phyloP scores from a whole-genome alignment of 2,888 invertebrate species.

The Perizoma flavofasciatum region DNA sequence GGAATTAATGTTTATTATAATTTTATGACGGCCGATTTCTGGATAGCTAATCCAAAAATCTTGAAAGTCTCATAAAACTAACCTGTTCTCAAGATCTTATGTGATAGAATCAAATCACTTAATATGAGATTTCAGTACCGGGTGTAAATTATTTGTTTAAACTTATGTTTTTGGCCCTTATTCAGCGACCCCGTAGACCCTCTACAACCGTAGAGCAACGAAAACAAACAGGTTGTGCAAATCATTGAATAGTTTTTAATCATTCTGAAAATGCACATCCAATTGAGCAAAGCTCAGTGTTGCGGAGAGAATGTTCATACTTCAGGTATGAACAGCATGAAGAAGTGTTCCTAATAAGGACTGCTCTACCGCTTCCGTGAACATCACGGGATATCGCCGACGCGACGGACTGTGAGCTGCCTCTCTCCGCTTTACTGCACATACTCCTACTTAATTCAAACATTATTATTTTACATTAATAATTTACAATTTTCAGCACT shows the following conservation, averaged over 20 bases:
- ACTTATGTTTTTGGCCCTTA: no score
- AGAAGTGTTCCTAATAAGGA: slow-evolving; percentile 8
- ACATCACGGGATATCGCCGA: slow-evolving; percentile 38
- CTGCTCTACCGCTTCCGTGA: slow-evolving; percentile 38
- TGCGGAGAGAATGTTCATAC: slow-evolving; percentile 2
- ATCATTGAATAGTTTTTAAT: not conserved
- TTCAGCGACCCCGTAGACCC: no score
- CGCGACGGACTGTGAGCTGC: slow-evolving; percentile 47
- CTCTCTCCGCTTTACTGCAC: slow-evolving; percentile 16
- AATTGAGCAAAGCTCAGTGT: not conserved
- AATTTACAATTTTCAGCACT: not conserved
- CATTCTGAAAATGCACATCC: not conserved
- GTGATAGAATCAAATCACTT: no score
- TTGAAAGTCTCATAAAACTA: no score
- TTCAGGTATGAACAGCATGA: slow-evolving; percentile 14
- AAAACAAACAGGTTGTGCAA: no score
- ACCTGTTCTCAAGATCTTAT: no score
- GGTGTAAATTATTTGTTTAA: no score
- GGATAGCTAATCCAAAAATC: no score
- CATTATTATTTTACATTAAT: not conserved
- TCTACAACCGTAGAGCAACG: no score
- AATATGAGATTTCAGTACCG: no score
- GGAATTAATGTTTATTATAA: no score
- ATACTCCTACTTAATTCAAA: slow-evolving; percentile 23
- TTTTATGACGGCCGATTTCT: no score